Evolutionary conservation across 2,113 vertebrate genomes (phyloP).

Genomic region (Podarcis muralis): DNA sequence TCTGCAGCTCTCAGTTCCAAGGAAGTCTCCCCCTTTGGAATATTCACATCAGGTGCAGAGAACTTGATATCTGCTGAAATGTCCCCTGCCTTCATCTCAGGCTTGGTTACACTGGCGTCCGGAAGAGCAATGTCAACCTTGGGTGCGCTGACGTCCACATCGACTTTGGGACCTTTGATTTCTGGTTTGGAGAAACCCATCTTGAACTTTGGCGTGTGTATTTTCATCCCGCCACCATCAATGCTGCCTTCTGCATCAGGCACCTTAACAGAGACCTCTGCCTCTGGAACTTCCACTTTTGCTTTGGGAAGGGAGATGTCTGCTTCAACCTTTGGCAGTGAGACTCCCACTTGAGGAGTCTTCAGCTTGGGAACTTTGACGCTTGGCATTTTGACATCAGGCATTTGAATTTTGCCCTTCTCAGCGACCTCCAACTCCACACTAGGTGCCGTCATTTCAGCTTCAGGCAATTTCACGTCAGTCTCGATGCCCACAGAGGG

Average conservation of each 20-base stretch:
- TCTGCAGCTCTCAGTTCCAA: not conserved
- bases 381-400: slow-evolving; percentile 28
- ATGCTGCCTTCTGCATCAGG: too few species aligned
- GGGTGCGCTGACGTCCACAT: not conserved
- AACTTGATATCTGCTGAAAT: too few species aligned
- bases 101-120: too few species aligned
- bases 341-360: not conserved
- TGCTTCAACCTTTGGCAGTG: not conserved
- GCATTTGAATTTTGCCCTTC: slow-evolving; percentile 28
- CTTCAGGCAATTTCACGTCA: not conserved
- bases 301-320: too few species aligned
- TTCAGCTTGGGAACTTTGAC: slow-evolving; percentile 41
- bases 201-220: too few species aligned
- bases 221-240: too few species aligned
- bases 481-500: not conserved
- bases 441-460: slow-evolving; percentile 15
- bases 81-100: too few species aligned
- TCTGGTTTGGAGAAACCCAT: too few species aligned
- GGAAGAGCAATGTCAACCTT: not conserved
- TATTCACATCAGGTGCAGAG: not conserved
- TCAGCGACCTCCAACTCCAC: slow-evolving; percentile 30
- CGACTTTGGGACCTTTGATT: not conserved
- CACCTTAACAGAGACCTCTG: too few species aligned
- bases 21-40: not conserved
- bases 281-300: too few species aligned